A percentile compares a stretch with the other conserved stretches of the same genome.
Evolutionary conservation across 2,888 invertebrate species (phyloP).

Genomic region (Apeira syringaria): DNA sequence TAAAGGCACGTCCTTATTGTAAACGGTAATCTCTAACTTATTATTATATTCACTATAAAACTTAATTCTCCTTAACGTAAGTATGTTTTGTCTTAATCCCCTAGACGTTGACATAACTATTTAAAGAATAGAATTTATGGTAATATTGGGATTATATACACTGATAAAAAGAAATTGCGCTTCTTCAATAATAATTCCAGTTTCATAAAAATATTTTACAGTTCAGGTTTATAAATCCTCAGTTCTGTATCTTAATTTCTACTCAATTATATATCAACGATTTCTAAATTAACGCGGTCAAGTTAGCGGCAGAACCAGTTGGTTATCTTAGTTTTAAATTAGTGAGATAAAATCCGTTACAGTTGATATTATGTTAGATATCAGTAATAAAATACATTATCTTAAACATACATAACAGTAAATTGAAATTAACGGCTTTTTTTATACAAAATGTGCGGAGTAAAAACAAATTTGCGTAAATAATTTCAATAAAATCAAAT

Average conservation of each 20-base stretch:
- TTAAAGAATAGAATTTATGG: slow-evolving; percentile 11
- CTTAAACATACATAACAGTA: too few species aligned
- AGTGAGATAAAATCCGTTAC: slow-evolving; percentile 8
- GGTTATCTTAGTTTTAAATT: slow-evolving; percentile 18
- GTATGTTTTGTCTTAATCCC: slow-evolving; percentile 11
- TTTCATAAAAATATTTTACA: slow-evolving; percentile 11
- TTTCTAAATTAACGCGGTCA: background rate
- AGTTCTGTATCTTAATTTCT: slow-evolving; percentile 8
- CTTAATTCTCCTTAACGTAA: background rate
- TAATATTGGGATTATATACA: slow-evolving; percentile 7
- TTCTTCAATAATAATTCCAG: too few species aligned
- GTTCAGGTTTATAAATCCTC: slow-evolving; percentile 17
- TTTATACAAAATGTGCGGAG: too few species aligned
- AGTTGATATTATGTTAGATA: background rate
- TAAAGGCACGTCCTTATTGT: background rate
- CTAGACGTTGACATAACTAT: slow-evolving; percentile 8
- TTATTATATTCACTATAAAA: slow-evolving; percentile 4
- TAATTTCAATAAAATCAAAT: too few species aligned
- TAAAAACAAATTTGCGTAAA: too few species aligned
- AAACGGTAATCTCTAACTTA: slow-evolving; percentile 10
- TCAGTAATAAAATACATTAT: too few species aligned
- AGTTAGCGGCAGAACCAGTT: slow-evolving; percentile 12
- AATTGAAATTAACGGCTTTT: too few species aligned
- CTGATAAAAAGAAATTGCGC: slow-evolving; percentile 5
- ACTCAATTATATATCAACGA: slow-evolving; percentile 7